phyloP scores from a whole-genome alignment of 2,888 invertebrate species.

The Drosophila tripunctata region DNA sequence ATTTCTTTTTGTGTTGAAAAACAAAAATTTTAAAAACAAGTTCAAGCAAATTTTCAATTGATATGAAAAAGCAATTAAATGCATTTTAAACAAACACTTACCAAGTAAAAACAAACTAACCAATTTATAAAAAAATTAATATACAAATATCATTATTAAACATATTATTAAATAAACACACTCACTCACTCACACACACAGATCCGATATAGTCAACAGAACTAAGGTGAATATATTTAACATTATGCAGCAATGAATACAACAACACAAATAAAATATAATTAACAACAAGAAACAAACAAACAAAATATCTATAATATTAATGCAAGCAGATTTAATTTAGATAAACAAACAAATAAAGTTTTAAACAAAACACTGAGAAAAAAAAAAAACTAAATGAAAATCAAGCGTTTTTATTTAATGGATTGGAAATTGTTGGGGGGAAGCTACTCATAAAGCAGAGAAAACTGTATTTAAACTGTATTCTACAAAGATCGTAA shows the following conservation, averaged over 20 bases:
- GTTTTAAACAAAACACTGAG: conserved; percentile 67
- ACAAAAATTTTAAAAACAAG: neutral
- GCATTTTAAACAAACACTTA: conserved; percentile 60
- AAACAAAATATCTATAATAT: conserved; percentile 56
- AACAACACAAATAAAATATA: conserved; percentile 12
- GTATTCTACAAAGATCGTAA: too few relatives aligned
- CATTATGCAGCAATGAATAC: conserved; percentile 14
- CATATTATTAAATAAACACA: conserved; percentile 23
- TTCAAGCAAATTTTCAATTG: conserved; percentile 3
- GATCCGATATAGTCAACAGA: conserved; percentile 60
- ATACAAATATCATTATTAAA: conserved; percentile 23
- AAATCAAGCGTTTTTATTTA: neutral
- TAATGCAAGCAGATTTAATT: conserved; percentile 67
- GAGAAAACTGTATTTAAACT: neutral
- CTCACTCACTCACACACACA: too few relatives aligned
- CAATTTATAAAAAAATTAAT: conserved; percentile 59
- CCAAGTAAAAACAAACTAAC: conserved; percentile 63
- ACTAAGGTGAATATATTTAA: conserved; percentile 52
- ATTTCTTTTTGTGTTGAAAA: conserved; percentile 32
- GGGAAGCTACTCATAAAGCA: neutral
- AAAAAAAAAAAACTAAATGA: conserved; percentile 22
- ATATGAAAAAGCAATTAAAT: conserved; percentile 55
- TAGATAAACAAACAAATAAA: conserved; percentile 70
- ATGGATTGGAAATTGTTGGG: neutral
- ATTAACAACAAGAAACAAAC: conserved; percentile 8